A percentile compares a stretch with the other conserved stretches of the same genome.
Evolutionary conservation across 2,888 invertebrate genomes (phyloP).

Genomic region (Isoperla grammatica): DNA sequence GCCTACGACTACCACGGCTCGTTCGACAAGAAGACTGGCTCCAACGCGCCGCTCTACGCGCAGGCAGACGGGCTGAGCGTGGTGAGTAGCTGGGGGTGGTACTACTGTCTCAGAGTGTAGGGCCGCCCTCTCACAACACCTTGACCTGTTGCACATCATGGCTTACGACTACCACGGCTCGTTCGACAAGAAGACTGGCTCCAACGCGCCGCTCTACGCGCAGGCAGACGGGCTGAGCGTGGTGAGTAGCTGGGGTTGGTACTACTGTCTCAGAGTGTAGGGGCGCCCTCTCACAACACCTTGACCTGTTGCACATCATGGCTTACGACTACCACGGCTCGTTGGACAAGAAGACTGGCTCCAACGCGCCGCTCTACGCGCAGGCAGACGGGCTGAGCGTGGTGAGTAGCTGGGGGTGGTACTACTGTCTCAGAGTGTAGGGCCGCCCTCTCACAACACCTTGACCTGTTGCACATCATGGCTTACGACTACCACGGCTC

Average conservation of each 20-base stretch:
- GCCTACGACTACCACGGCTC: conserved; percentile 47
- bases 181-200: conserved; percentile 40
- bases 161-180: conserved; percentile 47
- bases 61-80: conserved; percentile 32
- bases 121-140: conserved; percentile 39
- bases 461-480: conserved; percentile 44
- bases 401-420: conserved; percentile 24
- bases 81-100: conserved; percentile 24
- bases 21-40: conserved; percentile 40
- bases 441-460: not conserved
- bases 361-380: conserved; percentile 42
- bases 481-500: conserved; percentile 46
- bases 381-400: conserved; percentile 32
- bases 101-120: not conserved
- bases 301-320: conserved; percentile 44
- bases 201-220: conserved; percentile 42
- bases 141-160: conserved; percentile 44
- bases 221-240: conserved; percentile 32
- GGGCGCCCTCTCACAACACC: conserved; percentile 39
- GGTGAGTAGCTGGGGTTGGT: conserved; percentile 24
- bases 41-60: conserved; percentile 42
- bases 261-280: not conserved
- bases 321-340: conserved; percentile 47
- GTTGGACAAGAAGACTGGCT: conserved; percentile 40
- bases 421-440: not conserved